A percentile compares a stretch with the other conserved stretches of the same genome.
phyloP scores from a whole-genome alignment of 2,113 vertebrate genomes.

The Nerophis ophidion region DNA sequence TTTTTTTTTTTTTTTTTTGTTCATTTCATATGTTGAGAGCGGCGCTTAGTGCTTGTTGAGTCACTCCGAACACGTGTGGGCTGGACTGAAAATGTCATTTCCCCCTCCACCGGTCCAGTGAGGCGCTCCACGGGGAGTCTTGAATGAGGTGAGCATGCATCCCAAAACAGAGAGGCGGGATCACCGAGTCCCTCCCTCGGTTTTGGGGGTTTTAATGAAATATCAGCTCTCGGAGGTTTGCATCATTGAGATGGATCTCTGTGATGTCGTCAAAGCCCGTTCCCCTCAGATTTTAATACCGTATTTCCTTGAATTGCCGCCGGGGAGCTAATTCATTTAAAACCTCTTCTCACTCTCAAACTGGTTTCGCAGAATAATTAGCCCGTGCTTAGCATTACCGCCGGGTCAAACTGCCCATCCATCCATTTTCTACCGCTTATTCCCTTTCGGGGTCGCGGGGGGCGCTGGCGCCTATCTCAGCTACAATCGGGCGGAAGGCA shows the following conservation, averaged over 20 bases:
- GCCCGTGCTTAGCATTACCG: too few relatives aligned
- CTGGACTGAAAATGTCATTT: conserved; percentile 59
- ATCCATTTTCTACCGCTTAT: too few relatives aligned
- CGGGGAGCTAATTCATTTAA: too few relatives aligned
- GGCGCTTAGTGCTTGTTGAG: conserved; percentile 59
- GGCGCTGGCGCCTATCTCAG: too few relatives aligned
- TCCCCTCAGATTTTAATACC: conserved; percentile 9
- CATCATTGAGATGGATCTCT: conserved; percentile 58
- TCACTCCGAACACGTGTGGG: conserved; percentile 57
- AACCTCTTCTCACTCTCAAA: too few relatives aligned
- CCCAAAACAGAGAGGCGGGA: conserved; percentile 21
- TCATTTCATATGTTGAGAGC: conserved; percentile 54
- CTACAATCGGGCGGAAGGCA: too few relatives aligned
- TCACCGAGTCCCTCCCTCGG: conserved; percentile 25
- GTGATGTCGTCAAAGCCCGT: conserved; percentile 40
- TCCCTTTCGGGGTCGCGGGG: too few relatives aligned
- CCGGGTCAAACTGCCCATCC: too few relatives aligned
- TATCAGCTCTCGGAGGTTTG: conserved; percentile 54
- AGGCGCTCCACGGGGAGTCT: conserved; percentile 30
- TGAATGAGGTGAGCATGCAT: conserved; percentile 32
- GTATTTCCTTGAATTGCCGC: too few relatives aligned
- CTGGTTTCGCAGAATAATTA: too few relatives aligned
- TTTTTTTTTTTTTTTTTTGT: background rate
- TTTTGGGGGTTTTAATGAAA: conserved; percentile 49
- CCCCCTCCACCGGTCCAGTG: conserved; percentile 17